Conservation (phyloP, 2,888 invertebrate species). For the Ceramica pisi region DNA sequence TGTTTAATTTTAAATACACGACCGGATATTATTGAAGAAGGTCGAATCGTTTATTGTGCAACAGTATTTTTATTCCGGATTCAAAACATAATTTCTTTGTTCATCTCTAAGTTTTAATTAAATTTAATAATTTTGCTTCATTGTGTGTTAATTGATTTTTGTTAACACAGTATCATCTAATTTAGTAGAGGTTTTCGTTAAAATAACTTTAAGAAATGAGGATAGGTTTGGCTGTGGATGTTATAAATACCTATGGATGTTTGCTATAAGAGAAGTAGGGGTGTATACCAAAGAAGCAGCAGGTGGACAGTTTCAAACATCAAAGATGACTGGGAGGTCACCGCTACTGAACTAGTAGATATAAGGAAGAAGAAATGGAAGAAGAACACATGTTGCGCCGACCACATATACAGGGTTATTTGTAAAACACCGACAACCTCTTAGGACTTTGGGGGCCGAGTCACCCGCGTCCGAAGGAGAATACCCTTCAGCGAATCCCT, state of each 20-base stretch:
- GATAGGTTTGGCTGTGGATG: not conserved
- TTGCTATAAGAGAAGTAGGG: not conserved
- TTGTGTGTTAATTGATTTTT: not conserved
- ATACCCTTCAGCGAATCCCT: too few species aligned
- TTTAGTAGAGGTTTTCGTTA: not conserved
- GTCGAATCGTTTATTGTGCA: conserved; percentile 16
- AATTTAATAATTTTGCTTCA: not conserved
- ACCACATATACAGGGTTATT: too few species aligned
- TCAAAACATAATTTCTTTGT: conserved; percentile 22
- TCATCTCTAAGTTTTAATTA: conserved; percentile 14
- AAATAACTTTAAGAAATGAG: too few species aligned
- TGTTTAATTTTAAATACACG: conserved; percentile 21
- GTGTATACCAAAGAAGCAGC: not conserved
- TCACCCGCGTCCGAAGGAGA: too few species aligned
- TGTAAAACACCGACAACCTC: too few species aligned
- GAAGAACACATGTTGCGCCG: too few species aligned
- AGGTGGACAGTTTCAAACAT: too few species aligned
- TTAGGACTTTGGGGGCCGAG: too few species aligned
- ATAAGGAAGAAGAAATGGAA: too few species aligned
- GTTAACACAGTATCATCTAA: not conserved
- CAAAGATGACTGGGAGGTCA: too few species aligned
- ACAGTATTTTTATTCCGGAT: conserved; percentile 38
- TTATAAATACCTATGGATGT: not conserved
- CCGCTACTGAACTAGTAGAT: too few species aligned
- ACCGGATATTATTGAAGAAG: conserved; percentile 24